Evolutionary conservation across 2,797 vertebrate genomes (phyloP), one percentile per base, ranked within the genome.

Genomic region (Atherinosoma microstoma): DNA sequence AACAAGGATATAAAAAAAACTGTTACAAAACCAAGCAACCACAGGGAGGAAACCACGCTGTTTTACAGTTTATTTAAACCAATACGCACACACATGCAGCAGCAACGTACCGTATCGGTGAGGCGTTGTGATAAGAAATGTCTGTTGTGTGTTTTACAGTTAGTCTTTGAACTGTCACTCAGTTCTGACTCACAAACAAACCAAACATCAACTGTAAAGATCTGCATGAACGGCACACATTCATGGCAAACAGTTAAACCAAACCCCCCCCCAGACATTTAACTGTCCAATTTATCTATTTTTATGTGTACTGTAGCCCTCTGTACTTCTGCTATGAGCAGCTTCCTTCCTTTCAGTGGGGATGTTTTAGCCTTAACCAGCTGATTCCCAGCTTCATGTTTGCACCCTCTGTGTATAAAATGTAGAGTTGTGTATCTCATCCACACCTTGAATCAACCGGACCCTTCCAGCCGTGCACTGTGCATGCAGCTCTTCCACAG

Each of bases 31-130:
- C 54, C 72, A 75, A 61, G 11, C n/a, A n/a, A 73, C 88, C 83
- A 36, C 85, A 87, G 75, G 63, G 81, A 85, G 84, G 89, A 89
- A 93, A 88, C 84, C 85, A 67, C 82, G 76, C 8, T 42, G 58
- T 35, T 66, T 79, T 84, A 85, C 87, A 82, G 88, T 47, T 89
- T 89, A 32, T 87, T 87, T 76, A 79, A 75, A 64, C 45, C 40
- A 45, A 22, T 53, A 68, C 78, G 61, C 78, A 70, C 62, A 80
- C 73, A 65, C 61, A 34, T 30, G 12, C 67, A 56, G 56, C 72
- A 72, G 53, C 58, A 80, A 78, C 56, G 54, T 40, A 42, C 27
- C 22, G 24, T 38, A 70, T 66, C 40, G 61, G 63, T 54, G 62
- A 79, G 63, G 30, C 65, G 0, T 35, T 73, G 63, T 66, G 88